Base-by-base conservation (phyloP, 2,888 invertebrate genomes). In the Cremastinae sp. region DNA sequence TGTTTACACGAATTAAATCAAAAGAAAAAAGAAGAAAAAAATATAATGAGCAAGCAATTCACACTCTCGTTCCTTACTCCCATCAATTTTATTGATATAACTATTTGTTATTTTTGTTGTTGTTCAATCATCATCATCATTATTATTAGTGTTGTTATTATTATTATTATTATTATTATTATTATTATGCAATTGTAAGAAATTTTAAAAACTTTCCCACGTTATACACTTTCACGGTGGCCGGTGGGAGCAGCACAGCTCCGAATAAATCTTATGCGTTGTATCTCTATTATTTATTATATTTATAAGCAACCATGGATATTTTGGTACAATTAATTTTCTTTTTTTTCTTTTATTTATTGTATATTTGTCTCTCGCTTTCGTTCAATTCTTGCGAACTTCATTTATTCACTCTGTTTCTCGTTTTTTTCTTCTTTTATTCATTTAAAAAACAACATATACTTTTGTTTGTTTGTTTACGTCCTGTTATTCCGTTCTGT, bases 131-230 rank as follows among this genome's bases (percentile, higher is more conserved):
- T 75, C 76, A 79, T 82, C 83, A 80, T 78, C 80, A 80, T 84
- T 81, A 82, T 84, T 84, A 87, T 87, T 89, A 89, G 72, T 73
- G 77, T 75, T 78, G 79, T 82, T 84, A 80, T 78, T 80, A 80
- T 84, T 81, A 82, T 84, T 84, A 87, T 74, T 73, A 78, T 75
- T 78, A 79, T 82, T 84, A 80, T 78, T 80, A 80, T 84, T 81
- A 82, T 84, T 84, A 87, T 87, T 89, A 89, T 89, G 89, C 87
- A 87, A 88, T 87, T 85, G 88, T 89, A 89, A 88, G 88, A 89
- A 89, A 88, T 58, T 84, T 83, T 88, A 87, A 88, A 88, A 88
- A 88, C 88, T 85, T 85, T 86, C 86, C 88, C 88, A 86, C 86
- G 85, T 49, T 84, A 85, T 84, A 85, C 86, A 85, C 85, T 84